phyloP scores from a whole-genome alignment of 1,140 invertebrate genomes.

The Hetaerina americana region DNA sequence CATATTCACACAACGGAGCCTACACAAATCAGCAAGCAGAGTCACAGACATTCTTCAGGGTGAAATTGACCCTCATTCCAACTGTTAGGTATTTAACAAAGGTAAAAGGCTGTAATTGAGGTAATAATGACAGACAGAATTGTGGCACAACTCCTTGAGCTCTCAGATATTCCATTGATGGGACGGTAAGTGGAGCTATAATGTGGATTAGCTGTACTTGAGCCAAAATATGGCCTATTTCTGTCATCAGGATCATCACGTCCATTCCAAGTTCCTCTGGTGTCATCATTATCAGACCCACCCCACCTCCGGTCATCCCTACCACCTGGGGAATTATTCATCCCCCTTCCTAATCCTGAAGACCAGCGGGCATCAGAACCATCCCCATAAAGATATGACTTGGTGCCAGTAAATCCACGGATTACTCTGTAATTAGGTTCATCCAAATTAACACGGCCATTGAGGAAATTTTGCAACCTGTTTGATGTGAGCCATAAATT shows the following conservation, averaged over 20 bases:
- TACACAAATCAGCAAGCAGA: too few species aligned
- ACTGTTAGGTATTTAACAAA: too few species aligned
- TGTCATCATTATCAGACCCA: background rate
- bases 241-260: background rate
- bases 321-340: background rate
- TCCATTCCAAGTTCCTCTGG: background rate
- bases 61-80: too few species aligned
- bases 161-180: background rate
- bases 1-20: too few species aligned
- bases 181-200: background rate
- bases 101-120: background rate
- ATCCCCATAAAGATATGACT: conserved; percentile 45
- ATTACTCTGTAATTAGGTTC: conserved; percentile 46
- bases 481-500: conserved; percentile 50
- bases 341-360: background rate
- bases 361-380: background rate
- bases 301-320: background rate
- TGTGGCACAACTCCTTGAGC: background rate
- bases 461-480: conserved; percentile 45
- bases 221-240: background rate
- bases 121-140: background rate
- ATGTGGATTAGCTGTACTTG: background rate
- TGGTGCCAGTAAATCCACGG: conserved; percentile 35
- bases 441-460: conserved; percentile 33
- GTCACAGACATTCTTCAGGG: too few species aligned